Base-by-base conservation (phyloP, 2,113 vertebrate genomes). In the Gila orcuttii region DNA sequence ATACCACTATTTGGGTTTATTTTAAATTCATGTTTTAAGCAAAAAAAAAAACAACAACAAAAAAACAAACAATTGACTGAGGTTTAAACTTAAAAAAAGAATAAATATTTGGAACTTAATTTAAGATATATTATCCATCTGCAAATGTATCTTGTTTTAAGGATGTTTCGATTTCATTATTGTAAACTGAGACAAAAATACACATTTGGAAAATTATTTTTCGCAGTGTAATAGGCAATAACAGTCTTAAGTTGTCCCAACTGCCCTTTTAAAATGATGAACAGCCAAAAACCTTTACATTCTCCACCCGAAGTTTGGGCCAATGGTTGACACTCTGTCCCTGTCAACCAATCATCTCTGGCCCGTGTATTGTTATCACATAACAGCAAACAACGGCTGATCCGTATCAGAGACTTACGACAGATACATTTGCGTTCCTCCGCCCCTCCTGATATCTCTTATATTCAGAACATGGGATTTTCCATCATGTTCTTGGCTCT, bases 381-480 rank as follows among this genome's bases (percentile, higher is more conserved):
- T 85, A 88, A 89, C 87, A 78, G 87, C 90, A 91, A 90, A 90
- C 81, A 84, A 82, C 85, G 83, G 89, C 71, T 89, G 83, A 90
- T 89, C 73, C 79, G 83, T 89, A 86, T 78, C 77, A 74, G 90
- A 88, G 90, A 92, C 93, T 93, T 92, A 93, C 77, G 85, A 12
- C 31, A 62, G 59, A 87, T 88, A 90, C 85, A 83, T 92, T 90
- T 87, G 89, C 87, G 89, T 91, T 89, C 82, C 77, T 21, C 55
- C 28, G 31, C 77, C 85, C 89, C 73, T 89, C 87, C 86, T 92
- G 91, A 93, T 93, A 90, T 88, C 92, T 90, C 92, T 94, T 90
- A 91, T 91, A 91, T 90, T 90, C 90, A 90, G 92, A 93, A 94
- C 92, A 92, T 90, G 87, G 91, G 93, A 94, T 94, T 94, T 94